phyloP scores from a whole-genome alignment of 1,140 invertebrate species.

The Lanistes nyassanus region DNA sequence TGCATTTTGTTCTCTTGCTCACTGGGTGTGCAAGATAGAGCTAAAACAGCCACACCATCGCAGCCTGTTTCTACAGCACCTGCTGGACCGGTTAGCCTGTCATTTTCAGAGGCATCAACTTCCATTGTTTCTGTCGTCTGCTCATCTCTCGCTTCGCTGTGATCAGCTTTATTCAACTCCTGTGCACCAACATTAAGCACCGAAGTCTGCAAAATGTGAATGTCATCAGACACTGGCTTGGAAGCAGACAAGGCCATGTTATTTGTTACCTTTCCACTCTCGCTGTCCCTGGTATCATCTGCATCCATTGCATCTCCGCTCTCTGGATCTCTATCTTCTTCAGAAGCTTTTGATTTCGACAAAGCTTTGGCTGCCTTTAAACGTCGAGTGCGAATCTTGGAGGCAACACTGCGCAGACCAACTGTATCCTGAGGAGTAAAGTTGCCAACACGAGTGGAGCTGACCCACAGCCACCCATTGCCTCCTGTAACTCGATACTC shows the following conservation, averaged over 20 bases:
- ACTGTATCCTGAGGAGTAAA: constrained; percentile 52
- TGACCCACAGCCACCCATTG: constrained; percentile 95
- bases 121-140: constrained; percentile 7
- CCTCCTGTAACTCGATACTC: constrained; percentile 95
- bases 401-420: constrained; percentile 57
- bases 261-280: constrained; percentile 14
- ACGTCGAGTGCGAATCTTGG: constrained; percentile 40
- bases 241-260: background rate
- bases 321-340: constrained; percentile 12
- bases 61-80: too few relatives aligned
- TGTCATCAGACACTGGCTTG: background rate
- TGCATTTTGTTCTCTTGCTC: too few relatives aligned
- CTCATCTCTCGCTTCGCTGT: too few relatives aligned
- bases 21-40: too few relatives aligned
- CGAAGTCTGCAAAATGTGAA: too few relatives aligned
- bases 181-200: too few relatives aligned
- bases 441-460: constrained; percentile 58
- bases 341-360: constrained; percentile 1
- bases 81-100: background rate
- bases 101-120: constrained; percentile 30
- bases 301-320: constrained; percentile 15
- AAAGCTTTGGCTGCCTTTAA: constrained; percentile 38
- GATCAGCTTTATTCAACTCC: too few relatives aligned
- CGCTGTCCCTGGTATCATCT: background rate
- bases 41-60: too few relatives aligned